Evolutionary conservation across 2,888 invertebrate species (phyloP).

Genomic region (Tuta absoluta): DNA sequence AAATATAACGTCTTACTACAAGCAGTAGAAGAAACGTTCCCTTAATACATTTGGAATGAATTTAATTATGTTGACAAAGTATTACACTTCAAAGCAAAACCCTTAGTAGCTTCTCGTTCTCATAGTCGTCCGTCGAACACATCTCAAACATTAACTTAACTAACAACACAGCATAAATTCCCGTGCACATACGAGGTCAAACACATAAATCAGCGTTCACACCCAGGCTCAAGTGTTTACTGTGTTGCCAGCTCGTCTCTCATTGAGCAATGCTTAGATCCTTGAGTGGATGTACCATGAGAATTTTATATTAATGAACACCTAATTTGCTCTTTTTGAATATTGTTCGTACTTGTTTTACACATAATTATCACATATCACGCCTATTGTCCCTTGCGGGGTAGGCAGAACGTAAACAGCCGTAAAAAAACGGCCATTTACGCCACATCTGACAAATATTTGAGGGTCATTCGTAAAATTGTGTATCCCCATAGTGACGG

Average conservation of each 20-base stretch:
- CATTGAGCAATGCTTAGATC: slow-evolving; percentile 5
- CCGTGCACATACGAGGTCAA: slow-evolving; percentile 25
- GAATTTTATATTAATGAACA: not conserved
- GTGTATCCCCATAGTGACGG: too few species aligned
- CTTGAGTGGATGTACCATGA: not conserved
- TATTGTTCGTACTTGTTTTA: too few species aligned
- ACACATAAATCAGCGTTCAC: slow-evolving; percentile 35
- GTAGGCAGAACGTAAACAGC: too few species aligned
- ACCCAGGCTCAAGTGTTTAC: slow-evolving; percentile 25
- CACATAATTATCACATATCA: too few species aligned
- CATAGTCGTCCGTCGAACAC: not conserved
- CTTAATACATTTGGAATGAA: not conserved
- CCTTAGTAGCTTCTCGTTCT: not conserved
- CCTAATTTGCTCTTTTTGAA: too few species aligned
- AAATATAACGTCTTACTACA: too few species aligned
- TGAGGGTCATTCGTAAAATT: too few species aligned
- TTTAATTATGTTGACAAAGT: not conserved
- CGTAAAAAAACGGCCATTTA: too few species aligned
- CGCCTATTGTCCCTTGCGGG: too few species aligned
- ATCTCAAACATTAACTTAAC: slow-evolving; percentile 10
- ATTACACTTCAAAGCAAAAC: not conserved
- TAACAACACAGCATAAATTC: slow-evolving; percentile 12
- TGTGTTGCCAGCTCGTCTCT: not conserved
- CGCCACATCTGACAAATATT: too few species aligned
- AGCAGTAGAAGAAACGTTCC: too few species aligned